These are phyloP conservation scores for Meloidogyne chitwoodi DNA, from an alignment of 1,140 invertebrate species.

Conservation along the genomic window DNA sequence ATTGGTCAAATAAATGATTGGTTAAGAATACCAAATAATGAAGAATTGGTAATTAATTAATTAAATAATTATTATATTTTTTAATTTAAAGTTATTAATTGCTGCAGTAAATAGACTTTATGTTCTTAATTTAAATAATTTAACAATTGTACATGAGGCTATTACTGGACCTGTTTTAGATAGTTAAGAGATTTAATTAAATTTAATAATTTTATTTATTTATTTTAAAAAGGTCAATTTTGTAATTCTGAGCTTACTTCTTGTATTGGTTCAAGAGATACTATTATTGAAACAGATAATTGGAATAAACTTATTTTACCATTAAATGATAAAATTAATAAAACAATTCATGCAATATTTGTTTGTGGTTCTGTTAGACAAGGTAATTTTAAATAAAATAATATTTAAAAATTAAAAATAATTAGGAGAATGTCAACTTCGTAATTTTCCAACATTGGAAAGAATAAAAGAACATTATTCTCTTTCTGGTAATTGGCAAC, in stretches of 20 bases:
- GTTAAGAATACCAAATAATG: neutral
- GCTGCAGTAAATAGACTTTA: conserved; percentile 88
- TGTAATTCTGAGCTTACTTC: conserved; percentile 44
- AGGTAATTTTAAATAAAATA: conserved; percentile 66
- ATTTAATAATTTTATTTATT: neutral
- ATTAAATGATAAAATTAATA: conserved; percentile 73
- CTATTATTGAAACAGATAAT: conserved; percentile 71
- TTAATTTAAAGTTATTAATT: conserved; percentile 72
- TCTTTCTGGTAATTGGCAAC: conserved; percentile 17
- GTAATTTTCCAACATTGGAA: conserved; percentile 10
- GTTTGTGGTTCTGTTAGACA: conserved; percentile 82
- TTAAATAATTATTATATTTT: neutral
- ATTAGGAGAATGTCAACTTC: conserved; percentile 23
- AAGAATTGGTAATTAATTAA: neutral
- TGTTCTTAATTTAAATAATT: conserved; percentile 76
- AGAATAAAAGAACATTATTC: neutral
- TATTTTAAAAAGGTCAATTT: conserved; percentile 38
- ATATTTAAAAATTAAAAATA: neutral
- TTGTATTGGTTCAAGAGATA: conserved; percentile 40
- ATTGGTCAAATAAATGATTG: conserved; percentile 15
- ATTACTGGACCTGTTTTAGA: conserved; percentile 73
- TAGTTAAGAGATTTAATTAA: conserved; percentile 9
- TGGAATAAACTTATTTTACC: conserved; percentile 92
- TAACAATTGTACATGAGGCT: conserved; percentile 73
- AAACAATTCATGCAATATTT: conserved; percentile 74